Conservation (phyloP, 1,140 invertebrate genomes). For the Dendrolimus punctatus region DNA sequence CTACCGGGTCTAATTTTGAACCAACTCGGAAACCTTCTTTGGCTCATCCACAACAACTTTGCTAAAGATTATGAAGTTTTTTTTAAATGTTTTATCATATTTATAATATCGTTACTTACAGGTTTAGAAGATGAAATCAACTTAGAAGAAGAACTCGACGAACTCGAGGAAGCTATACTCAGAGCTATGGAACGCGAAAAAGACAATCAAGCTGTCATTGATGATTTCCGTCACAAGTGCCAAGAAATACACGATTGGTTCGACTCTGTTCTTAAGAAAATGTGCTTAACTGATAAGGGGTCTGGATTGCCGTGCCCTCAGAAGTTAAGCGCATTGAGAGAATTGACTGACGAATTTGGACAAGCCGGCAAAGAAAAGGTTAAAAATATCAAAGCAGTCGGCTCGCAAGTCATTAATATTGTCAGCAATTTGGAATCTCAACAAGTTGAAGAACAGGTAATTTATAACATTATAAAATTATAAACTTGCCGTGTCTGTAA, state of each 20-base stretch:
- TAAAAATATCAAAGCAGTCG: slow-evolving; percentile 78
- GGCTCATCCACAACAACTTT: too few species aligned
- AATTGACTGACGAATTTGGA: slow-evolving; percentile 77
- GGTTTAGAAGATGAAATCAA: slow-evolving; percentile 77
- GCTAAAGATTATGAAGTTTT: too few species aligned
- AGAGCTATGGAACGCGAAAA: slow-evolving; percentile 84
- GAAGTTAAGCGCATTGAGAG: slow-evolving; percentile 81
- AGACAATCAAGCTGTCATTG: slow-evolving; percentile 82
- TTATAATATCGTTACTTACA: slow-evolving; percentile 9
- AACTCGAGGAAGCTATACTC: slow-evolving; percentile 78
- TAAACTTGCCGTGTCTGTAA: neutral
- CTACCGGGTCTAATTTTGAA: too few species aligned
- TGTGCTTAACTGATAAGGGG: slow-evolving; percentile 87
- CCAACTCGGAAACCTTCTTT: too few species aligned
- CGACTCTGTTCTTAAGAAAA: slow-evolving; percentile 82
- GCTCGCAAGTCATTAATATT: slow-evolving; percentile 81
- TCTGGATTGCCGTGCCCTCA: slow-evolving; percentile 86
- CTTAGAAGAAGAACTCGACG: slow-evolving; percentile 81
- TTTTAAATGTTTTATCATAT: too few species aligned
- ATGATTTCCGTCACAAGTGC: slow-evolving; percentile 83
- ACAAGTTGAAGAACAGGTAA: slow-evolving; percentile 89
- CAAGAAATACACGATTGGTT: slow-evolving; percentile 86
- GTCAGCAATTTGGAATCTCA: slow-evolving; percentile 91
- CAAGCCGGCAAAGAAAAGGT: slow-evolving; percentile 78
- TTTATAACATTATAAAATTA: slow-evolving; percentile 10